These are phyloP conservation scores for Ophioderma brevispina DNA, from an alignment of 35 echinoderm and acorn worm species.

Conservation along the genomic window DNA sequence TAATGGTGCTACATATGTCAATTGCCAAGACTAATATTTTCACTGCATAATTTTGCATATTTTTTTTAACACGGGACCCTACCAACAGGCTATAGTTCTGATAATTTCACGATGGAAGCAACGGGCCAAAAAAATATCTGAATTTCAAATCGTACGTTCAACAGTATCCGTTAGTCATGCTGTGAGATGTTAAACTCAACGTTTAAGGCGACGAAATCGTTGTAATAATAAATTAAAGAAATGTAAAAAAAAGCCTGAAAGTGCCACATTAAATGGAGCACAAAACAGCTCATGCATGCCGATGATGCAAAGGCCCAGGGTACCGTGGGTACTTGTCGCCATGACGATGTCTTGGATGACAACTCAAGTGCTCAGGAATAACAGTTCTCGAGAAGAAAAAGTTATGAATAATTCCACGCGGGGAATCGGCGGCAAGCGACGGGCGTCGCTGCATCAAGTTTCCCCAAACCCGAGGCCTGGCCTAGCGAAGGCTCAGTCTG, in stretches of 20 bases:
- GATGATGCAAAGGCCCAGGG: background rate
- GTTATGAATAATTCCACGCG: conserved; percentile 1
- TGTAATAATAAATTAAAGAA: conserved; percentile 6
- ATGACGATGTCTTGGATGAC: conserved; percentile 12
- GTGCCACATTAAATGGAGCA: background rate
- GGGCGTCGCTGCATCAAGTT: background rate
- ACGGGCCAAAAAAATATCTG: too few relatives aligned
- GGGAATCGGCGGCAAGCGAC: background rate
- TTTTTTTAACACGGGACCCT: too few relatives aligned
- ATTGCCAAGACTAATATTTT: too few relatives aligned
- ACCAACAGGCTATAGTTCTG: too few relatives aligned
- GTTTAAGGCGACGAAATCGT: background rate
- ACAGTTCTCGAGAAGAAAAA: background rate
- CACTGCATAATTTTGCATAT: too few relatives aligned
- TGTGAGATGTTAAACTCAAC: too few relatives aligned
- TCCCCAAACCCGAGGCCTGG: background rate
- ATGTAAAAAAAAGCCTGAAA: background rate
- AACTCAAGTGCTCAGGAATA: background rate
- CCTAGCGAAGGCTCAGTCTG: background rate
- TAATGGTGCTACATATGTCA: too few relatives aligned
- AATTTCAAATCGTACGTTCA: too few relatives aligned
- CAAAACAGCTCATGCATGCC: background rate
- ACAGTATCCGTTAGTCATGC: too few relatives aligned
- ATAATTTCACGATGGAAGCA: too few relatives aligned
- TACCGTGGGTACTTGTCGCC: background rate